Evolutionary conservation across 2,797 vertebrate genomes (phyloP).

Genomic region (Mallotus villosus): DNA sequence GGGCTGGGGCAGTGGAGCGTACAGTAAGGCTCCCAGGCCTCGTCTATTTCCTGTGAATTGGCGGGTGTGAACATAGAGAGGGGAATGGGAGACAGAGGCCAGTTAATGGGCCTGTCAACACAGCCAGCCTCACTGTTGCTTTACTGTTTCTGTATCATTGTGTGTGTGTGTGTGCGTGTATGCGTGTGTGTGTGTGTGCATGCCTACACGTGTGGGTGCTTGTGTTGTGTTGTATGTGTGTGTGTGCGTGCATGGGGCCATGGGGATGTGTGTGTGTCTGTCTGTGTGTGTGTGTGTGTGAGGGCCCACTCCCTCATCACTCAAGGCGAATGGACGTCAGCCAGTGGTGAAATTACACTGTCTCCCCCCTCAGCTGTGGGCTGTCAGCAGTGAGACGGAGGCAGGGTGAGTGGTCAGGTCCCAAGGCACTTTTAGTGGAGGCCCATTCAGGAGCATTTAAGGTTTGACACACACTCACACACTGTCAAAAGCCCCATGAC

Average conservation of each 20-base stretch:
- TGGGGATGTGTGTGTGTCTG: slow-evolving; percentile 22
- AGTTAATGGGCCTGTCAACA: slow-evolving; percentile 76
- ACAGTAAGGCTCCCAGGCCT: slow-evolving; percentile 49
- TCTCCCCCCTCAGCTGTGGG: slow-evolving; percentile 61
- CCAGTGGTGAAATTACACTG: slow-evolving; percentile 76
- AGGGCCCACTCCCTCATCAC: slow-evolving; percentile 62
- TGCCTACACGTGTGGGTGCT: not conserved
- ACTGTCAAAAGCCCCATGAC: slow-evolving; percentile 69
- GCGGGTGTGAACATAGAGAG: slow-evolving; percentile 49
- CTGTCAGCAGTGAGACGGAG: slow-evolving; percentile 64
- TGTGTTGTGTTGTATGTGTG: slow-evolving; percentile 18
- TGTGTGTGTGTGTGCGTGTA: slow-evolving; percentile 24
- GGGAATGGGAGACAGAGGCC: slow-evolving; percentile 61
- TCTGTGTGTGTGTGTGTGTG: slow-evolving; percentile 35
- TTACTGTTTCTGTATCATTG: slow-evolving; percentile 55
- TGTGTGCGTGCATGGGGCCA: slow-evolving; percentile 24
- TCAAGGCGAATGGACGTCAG: slow-evolving; percentile 65
- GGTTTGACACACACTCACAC: slow-evolving; percentile 68
- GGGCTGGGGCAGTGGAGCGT: slow-evolving; percentile 54
- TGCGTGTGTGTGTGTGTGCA: slow-evolving; percentile 19
- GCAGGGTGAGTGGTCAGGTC: slow-evolving; percentile 61
- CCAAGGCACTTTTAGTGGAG: slow-evolving; percentile 58
- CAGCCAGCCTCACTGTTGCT: slow-evolving; percentile 27
- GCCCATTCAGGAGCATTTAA: slow-evolving; percentile 63
- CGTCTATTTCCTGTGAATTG: slow-evolving; percentile 59